These are phyloP conservation scores for Calameuta filiformis DNA, from an alignment of 2,888 invertebrate species.

Conservation along the genomic window DNA sequence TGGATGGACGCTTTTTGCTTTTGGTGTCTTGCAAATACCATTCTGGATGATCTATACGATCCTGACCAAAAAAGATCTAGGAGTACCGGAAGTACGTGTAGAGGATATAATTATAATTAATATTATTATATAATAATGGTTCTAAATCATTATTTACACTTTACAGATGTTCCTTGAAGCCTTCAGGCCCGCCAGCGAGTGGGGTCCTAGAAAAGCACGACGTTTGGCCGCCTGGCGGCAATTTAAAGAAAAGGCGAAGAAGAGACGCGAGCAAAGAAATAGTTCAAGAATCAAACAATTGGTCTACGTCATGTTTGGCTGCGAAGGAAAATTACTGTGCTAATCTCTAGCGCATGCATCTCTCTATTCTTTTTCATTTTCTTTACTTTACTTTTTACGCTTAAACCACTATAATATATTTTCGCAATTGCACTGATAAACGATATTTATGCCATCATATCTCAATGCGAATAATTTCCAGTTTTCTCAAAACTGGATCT, in stretches of 20 bases:
- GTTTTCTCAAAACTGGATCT: background rate
- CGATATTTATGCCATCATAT: background rate
- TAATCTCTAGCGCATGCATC: background rate
- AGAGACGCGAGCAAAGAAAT: slow-evolving; percentile 31
- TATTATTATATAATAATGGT: background rate
- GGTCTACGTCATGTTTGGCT: slow-evolving; percentile 35
- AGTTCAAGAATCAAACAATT: slow-evolving; percentile 38
- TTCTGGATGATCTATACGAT: slow-evolving; percentile 63
- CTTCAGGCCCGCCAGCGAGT: slow-evolving; percentile 54
- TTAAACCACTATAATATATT: background rate
- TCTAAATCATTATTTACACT: slow-evolving; percentile 4
- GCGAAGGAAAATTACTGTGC: slow-evolving; percentile 31
- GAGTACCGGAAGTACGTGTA: background rate
- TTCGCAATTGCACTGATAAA: background rate
- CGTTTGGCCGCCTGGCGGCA: slow-evolving; percentile 58
- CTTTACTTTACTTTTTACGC: background rate
- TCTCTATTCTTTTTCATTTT: background rate
- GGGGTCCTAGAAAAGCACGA: slow-evolving; percentile 62
- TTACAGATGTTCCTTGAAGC: slow-evolving; percentile 54
- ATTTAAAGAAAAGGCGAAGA: slow-evolving; percentile 51
- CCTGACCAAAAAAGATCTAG: slow-evolving; percentile 24
- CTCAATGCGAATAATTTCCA: background rate
- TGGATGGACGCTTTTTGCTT: slow-evolving; percentile 68
- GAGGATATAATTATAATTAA: slow-evolving; percentile 1
- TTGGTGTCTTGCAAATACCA: slow-evolving; percentile 68